A percentile compares a stretch with the other conserved stretches of the same genome.
phyloP scores from a whole-genome alignment of 2,797 vertebrate species.

The Lacerta viridis region DNA sequence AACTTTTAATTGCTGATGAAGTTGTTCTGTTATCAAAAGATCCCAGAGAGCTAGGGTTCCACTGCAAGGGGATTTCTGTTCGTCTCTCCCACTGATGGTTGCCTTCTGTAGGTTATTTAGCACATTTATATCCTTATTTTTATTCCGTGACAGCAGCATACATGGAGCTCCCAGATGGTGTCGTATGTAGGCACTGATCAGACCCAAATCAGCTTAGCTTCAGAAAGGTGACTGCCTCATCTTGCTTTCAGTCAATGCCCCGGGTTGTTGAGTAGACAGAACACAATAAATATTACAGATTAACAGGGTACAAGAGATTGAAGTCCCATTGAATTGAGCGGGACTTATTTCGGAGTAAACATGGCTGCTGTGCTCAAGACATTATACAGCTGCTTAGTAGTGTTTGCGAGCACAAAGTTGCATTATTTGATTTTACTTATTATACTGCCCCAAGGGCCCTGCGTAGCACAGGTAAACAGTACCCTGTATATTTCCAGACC shows the following conservation, averaged over 20 bases:
- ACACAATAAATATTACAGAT: background rate
- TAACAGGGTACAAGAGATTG: background rate
- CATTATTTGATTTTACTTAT: slow-evolving; percentile 2
- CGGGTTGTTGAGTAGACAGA: background rate
- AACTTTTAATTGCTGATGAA: background rate
- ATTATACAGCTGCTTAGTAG: background rate
- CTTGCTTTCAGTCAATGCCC: no score
- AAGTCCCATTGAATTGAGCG: background rate
- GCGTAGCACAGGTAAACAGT: background rate
- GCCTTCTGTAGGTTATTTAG: background rate
- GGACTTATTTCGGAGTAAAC: background rate
- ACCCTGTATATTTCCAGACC: slow-evolving; percentile 48
- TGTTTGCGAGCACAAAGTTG: slow-evolving; percentile 8
- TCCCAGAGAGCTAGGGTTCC: background rate
- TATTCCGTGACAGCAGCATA: no score
- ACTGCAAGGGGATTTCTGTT: no score
- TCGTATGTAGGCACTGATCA: background rate
- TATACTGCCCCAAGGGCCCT: slow-evolving; percentile 11
- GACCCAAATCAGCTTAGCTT: background rate
- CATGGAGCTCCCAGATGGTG: no score
- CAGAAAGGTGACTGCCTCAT: no score
- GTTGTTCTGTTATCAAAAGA: background rate
- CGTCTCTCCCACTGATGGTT: no score
- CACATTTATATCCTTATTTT: background rate
- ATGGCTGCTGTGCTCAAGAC: background rate